Evolutionary conservation across 35 echinoderm and acorn worm genomes (phyloP).

Genomic region (Anneissia japonica): DNA sequence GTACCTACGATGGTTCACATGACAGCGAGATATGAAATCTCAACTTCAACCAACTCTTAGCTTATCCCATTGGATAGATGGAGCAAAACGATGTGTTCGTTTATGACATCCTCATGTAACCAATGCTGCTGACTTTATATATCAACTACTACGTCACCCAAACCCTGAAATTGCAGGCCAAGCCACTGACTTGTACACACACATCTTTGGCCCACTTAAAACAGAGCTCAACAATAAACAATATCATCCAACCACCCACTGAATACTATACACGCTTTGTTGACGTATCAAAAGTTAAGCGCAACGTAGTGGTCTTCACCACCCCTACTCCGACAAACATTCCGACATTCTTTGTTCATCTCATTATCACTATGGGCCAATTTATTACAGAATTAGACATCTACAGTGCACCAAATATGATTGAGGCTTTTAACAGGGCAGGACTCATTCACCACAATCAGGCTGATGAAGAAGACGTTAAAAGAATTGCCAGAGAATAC

Average conservation of each 20-base stretch:
- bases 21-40: neutral
- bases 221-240: neutral
- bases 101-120: neutral
- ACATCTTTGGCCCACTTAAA: neutral
- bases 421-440: neutral
- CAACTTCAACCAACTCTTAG: neutral
- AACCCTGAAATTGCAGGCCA: neutral
- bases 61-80: constrained; percentile 2
- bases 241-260: neutral
- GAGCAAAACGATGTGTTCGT: neutral
- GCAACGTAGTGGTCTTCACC: constrained; percentile 17
- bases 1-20: constrained; percentile 10
- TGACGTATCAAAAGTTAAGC: neutral
- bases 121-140: neutral
- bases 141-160: neutral
- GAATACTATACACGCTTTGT: neutral
- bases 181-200: neutral
- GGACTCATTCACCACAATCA: neutral
- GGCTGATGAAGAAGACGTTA: neutral
- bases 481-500: neutral
- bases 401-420: constrained; percentile 8
- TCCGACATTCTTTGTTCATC: neutral
- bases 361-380: constrained; percentile 5
- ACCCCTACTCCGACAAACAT: neutral
- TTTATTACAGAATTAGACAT: constrained; percentile 1